phyloP scores from a whole-genome alignment of 2,797 vertebrate species.

The Scarus forsteni region DNA sequence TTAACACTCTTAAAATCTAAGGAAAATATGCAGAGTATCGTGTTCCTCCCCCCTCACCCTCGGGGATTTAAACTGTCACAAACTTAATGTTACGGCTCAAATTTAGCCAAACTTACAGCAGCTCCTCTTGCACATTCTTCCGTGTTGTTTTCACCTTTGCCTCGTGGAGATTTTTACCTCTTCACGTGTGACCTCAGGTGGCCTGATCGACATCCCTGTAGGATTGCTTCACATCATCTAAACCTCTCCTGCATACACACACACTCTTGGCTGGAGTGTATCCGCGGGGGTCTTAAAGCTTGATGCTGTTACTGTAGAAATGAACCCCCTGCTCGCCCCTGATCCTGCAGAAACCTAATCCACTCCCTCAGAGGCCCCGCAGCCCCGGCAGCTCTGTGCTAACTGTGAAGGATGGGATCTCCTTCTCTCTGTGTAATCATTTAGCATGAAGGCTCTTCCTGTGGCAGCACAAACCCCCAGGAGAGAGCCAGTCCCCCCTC shows the following conservation, averaged over 20 bases:
- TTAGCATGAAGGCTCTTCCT: slow-evolving; percentile 55
- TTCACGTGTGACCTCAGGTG: slow-evolving; percentile 21
- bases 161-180: slow-evolving; percentile 19
- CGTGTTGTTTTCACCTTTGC: slow-evolving; percentile 36
- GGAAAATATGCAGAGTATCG: background rate
- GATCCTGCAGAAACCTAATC: slow-evolving; percentile 62
- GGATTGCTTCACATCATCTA: slow-evolving; percentile 45
- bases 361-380: slow-evolving; percentile 51
- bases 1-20: background rate
- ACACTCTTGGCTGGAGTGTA: slow-evolving; percentile 26
- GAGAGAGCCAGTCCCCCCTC: slow-evolving; percentile 23
- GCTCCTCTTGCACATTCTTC: slow-evolving; percentile 8
- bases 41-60: background rate
- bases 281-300: slow-evolving; percentile 37
- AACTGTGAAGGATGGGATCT: slow-evolving; percentile 68
- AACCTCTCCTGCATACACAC: slow-evolving; percentile 41
- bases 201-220: slow-evolving; percentile 33
- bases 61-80: slow-evolving; percentile 18
- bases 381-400: slow-evolving; percentile 38
- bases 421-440: slow-evolving; percentile 46
- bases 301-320: slow-evolving; percentile 50
- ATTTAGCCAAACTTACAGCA: background rate
- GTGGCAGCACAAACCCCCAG: slow-evolving; percentile 40
- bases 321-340: slow-evolving; percentile 30
- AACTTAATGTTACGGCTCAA: slow-evolving; percentile 3